Percentiles rank a stretch among this genome's conserved stretches.
These are phyloP conservation scores for Microtus oregoni DNA, from an alignment of 2,113 vertebrate species.

Conservation along the genomic window DNA sequence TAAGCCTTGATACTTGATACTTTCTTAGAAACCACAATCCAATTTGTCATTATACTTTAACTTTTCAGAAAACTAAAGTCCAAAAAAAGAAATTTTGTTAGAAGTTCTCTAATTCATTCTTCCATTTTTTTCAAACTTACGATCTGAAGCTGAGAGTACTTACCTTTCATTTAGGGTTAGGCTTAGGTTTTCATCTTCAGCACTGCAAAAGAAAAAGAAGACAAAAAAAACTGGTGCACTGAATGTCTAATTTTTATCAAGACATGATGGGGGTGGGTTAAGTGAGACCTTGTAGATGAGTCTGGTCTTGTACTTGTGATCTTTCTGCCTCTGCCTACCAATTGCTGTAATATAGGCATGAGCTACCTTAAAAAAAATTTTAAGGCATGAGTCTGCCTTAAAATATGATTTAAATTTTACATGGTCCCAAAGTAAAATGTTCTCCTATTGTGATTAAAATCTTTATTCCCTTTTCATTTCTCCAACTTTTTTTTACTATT, in stretches of 20 bases:
- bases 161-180: background rate
- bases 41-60: conserved; percentile 31
- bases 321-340: background rate
- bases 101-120: conserved; percentile 4
- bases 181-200: background rate
- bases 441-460: conserved; percentile 46
- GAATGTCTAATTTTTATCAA: background rate
- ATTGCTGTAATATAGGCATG: background rate
- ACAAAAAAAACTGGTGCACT: background rate
- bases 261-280: background rate
- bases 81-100: conserved; percentile 19
- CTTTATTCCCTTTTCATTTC: background rate
- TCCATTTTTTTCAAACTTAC: background rate
- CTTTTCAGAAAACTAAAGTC: conserved; percentile 45
- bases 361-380: background rate
- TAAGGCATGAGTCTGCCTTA: background rate
- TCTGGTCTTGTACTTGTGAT: background rate
- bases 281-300: background rate
- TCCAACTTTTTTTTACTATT: no score
- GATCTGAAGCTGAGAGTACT: background rate
- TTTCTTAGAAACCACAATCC: conserved; percentile 23
- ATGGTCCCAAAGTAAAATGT: background rate
- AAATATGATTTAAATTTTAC: conserved; percentile 41
- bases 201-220: background rate
- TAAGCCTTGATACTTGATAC: background rate